Evolutionary conservation across 2,888 invertebrate genomes (phyloP).

Genomic region (Archips crataeganus): DNA sequence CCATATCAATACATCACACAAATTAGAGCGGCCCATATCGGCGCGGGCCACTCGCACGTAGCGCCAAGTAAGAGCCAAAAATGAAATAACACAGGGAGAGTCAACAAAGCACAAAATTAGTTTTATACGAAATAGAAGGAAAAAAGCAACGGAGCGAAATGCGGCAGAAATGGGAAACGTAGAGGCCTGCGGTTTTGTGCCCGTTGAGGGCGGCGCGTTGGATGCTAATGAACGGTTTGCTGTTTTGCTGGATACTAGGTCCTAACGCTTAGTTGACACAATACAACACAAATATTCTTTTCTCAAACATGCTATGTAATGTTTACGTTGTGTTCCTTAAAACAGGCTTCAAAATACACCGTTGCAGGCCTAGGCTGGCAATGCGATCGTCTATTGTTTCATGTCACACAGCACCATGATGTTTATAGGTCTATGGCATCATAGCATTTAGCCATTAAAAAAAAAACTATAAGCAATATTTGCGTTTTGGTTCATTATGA

Average conservation of each 20-base stretch:
- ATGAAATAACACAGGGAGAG: constrained; percentile 69
- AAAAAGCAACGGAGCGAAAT: constrained; percentile 65
- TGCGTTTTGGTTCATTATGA: too few species aligned
- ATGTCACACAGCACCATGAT: too few species aligned
- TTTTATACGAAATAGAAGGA: constrained; percentile 75
- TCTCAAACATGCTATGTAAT: too few species aligned
- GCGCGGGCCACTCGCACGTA: constrained; percentile 44
- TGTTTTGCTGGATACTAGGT: background rate
- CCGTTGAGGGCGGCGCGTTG: constrained; percentile 45
- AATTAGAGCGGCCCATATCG: constrained; percentile 47
- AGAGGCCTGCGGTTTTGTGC: constrained; percentile 46
- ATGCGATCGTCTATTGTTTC: too few species aligned
- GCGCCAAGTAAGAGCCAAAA: constrained; percentile 68
- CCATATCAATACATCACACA: constrained; percentile 38
- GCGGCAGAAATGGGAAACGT: constrained; percentile 60
- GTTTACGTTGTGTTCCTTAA: too few species aligned
- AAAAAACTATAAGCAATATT: too few species aligned
- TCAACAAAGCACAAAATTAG: constrained; percentile 83
- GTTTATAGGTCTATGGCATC: too few species aligned
- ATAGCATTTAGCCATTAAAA: too few species aligned
- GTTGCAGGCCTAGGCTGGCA: too few species aligned
- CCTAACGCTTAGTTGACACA: background rate
- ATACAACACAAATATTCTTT: too few species aligned
- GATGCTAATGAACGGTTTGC: constrained; percentile 15
- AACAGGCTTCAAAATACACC: too few species aligned